Base-by-base conservation (phyloP, 1,140 invertebrate species). In the Bathynomus jamesi region DNA sequence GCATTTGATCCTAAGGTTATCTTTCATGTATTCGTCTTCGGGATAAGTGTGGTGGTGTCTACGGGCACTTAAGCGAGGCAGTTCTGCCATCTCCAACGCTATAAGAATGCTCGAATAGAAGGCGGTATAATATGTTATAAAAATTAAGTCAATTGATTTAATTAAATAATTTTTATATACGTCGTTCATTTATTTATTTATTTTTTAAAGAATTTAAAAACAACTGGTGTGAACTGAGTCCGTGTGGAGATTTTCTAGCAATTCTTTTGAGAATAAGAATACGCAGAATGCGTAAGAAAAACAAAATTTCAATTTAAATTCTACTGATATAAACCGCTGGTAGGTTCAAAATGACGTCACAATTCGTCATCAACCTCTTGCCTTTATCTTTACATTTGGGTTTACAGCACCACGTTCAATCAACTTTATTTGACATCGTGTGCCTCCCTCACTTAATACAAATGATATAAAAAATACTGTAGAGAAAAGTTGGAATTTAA, bases 1-100 rank as follows among this genome's bases (percentile, higher is more conserved):
- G 53, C 76, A 77, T 68, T 77, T 70, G 64, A 77, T 77, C 69
- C 76, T 74, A 28, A 77, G 67, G 73, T 77, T 77, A 69, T 77
- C 76, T 69, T 77, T 77, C 67, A 77, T 74, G 62, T 77, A 69
- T 27, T 77, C 72, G 53, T 77, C 76, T 67, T 77, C 76, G 25
- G 76, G 76, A 70, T 77, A 77, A 17, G 13, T 11, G 72, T 73
- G 73, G 27, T 72, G 76, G 53, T 73, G 76, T 60, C 67, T 74
- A 60, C 76, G 76, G 61, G 76, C 71, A 64, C 72, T 73, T 72
- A 77, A 61, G 60, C 67, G 69, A 62, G 76, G 76, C 62, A 77
- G 67, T 61, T 77, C 76, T 30, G 31, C 61, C 68, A 69, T 74
- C 63, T 77, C 76, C 76, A 77, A 32, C 21, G 67, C 76, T 77